Base-by-base conservation (phyloP, 2,888 invertebrate species). In the Perizoma affinitatum region DNA sequence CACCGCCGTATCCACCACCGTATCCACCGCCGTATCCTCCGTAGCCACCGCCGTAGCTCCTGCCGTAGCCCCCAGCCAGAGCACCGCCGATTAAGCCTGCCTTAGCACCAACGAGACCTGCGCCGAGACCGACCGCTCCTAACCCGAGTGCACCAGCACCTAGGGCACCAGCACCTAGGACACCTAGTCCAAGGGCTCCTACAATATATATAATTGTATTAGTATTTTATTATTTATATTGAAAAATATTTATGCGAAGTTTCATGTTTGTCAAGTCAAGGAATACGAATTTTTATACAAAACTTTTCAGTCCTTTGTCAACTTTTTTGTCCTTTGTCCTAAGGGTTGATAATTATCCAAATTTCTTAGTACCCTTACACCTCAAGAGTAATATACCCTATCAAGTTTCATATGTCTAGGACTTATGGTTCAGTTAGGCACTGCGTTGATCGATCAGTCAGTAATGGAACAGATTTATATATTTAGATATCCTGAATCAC, bases 1-100 rank as follows among this genome's bases (percentile, higher is more conserved):
- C 67, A 5, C 67, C 61, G 2, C 1, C 36, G 36, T 36, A 36
- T 36, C n/a, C n/a, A n/a, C 65, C 54, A 6, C 66, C 63, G 7
- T 66, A 62, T 7, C 68, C 58, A 47, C 70, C 68, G 10, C 66
- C 58, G 61, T 75, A 75, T 11, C 71, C 65, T 4, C 71, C 63
- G 61, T 70, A 60, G 54, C 67, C 65, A 3, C 69, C 64, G 5
- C 71, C 63, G 61, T 70, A 60, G 54, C 67, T 65, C 3, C 69
- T 58, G 5, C 71, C 70, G 69, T 76, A 22, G 5, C 73, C 57
- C n/a, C 84, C 76, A 3, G 82, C 88, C 6, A 90, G 40, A 1
- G 86, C 88, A 0, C 90, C 90, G 0, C 90, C 90, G 10, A 91
- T 50, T 10, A 89, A 71, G 4, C 90, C 90, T 38, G 84, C 84